These are phyloP conservation scores for Harpalus rufipes DNA, from an alignment of 2,888 invertebrate species.

Conservation along the genomic window DNA sequence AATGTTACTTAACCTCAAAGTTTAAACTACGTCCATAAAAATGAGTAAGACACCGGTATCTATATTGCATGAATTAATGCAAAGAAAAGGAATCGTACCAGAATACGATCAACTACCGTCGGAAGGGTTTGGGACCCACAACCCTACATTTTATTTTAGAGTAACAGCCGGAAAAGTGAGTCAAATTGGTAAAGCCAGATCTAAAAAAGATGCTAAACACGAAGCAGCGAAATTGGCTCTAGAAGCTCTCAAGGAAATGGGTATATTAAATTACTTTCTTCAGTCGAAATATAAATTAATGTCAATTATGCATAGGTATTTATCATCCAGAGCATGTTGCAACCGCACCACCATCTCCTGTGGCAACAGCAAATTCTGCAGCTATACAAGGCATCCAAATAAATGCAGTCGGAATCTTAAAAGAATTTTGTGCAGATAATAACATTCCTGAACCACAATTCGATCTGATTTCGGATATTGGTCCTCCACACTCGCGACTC, in stretches of 20 bases:
- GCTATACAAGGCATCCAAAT: constrained; percentile 72
- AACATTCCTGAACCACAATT: constrained; percentile 80
- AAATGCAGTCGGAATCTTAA: constrained; percentile 72
- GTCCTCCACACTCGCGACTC: constrained; percentile 83
- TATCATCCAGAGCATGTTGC: constrained; percentile 43
- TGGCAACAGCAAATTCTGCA: constrained; percentile 73
- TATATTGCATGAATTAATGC: constrained; percentile 77
- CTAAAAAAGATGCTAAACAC: constrained; percentile 77
- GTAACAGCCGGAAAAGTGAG: constrained; percentile 73
- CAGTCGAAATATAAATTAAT: not conserved
- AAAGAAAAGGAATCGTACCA: constrained; percentile 73
- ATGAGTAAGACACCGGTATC: constrained; percentile 77
- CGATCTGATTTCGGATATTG: constrained; percentile 81
- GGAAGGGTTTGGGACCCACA: constrained; percentile 71
- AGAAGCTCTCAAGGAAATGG: constrained; percentile 72
- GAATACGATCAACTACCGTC: constrained; percentile 75
- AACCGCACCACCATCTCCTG: constrained; percentile 72
- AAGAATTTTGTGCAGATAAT: constrained; percentile 77
- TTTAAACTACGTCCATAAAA: not conserved
- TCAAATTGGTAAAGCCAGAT: constrained; percentile 74
- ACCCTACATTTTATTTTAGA: constrained; percentile 73
- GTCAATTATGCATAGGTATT: constrained; percentile 22
- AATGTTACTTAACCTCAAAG: constrained; percentile 5
- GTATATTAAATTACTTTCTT: constrained; percentile 34
- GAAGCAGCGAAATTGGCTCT: constrained; percentile 75